Evolutionary conservation across 2,888 invertebrate genomes (phyloP).

Genomic region (Oligia fasciuncula): DNA sequence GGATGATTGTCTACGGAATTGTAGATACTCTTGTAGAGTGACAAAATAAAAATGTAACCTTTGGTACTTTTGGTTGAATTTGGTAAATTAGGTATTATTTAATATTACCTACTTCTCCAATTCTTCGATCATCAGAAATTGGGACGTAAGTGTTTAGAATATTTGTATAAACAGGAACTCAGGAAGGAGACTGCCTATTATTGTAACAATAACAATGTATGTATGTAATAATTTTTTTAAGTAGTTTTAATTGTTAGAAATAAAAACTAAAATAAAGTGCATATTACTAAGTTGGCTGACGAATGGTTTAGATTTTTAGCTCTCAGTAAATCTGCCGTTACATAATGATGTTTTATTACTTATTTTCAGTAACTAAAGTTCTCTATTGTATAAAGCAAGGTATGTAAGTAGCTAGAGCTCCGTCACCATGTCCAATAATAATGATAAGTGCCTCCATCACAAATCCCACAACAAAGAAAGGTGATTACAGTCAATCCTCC

Average conservation of each 20-base stretch:
- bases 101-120: background rate
- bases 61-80: background rate
- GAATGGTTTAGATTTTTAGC: background rate
- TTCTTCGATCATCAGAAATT: background rate
- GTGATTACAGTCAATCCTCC: slow-evolving; percentile 34
- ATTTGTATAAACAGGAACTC: background rate
- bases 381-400: background rate
- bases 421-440: background rate
- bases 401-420: background rate
- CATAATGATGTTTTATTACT: background rate
- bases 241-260: slow-evolving; percentile 13
- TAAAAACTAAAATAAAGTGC: background rate
- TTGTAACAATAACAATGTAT: slow-evolving; percentile 5
- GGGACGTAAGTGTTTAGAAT: background rate
- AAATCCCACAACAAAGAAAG: slow-evolving; percentile 24
- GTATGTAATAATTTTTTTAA: background rate
- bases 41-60: background rate
- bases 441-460: background rate
- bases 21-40: background rate
- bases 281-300: background rate
- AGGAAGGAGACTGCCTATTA: background rate
- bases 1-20: background rate
- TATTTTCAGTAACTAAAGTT: background rate
- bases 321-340: background rate
- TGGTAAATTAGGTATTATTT: background rate